phyloP scores from a whole-genome alignment of 2,888 invertebrate species.

The Thymelicus lineola region DNA sequence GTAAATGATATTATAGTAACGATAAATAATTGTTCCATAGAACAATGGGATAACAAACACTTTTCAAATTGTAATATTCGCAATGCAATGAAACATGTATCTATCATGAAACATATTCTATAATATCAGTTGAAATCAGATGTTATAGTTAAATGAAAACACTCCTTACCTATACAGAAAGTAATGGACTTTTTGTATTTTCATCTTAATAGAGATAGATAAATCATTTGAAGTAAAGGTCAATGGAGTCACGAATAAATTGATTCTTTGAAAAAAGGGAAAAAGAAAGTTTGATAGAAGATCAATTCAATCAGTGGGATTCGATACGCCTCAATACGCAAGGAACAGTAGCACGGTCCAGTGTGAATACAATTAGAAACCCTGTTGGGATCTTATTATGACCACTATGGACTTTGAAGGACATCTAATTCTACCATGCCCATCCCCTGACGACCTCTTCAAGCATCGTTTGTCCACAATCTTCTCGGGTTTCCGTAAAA shows the following conservation, averaged over 20 bases:
- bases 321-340: slow-evolving; percentile 67
- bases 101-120: no score
- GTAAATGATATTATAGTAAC: no score
- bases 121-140: no score
- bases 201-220: slow-evolving; percentile 33
- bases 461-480: slow-evolving; percentile 65
- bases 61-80: no score
- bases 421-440: slow-evolving; percentile 38
- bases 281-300: slow-evolving; percentile 66
- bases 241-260: slow-evolving; percentile 68
- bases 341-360: slow-evolving; percentile 55
- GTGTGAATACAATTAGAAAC: slow-evolving; percentile 47
- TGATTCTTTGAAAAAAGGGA: slow-evolving; percentile 59
- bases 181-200: slow-evolving; percentile 27
- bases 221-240: slow-evolving; percentile 56
- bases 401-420: slow-evolving; percentile 27
- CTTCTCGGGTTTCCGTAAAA: slow-evolving; percentile 76
- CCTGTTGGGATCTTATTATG: slow-evolving; percentile 35
- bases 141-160: no score
- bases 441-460: slow-evolving; percentile 16
- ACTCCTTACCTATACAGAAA: slow-evolving; percentile 16
- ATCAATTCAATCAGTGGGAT: slow-evolving; percentile 77
- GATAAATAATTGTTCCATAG: no score
- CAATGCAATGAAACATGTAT: no score
- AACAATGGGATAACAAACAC: no score